Conservation (phyloP, 2,888 invertebrate genomes). For the Acanthoscelides obtectus region DNA sequence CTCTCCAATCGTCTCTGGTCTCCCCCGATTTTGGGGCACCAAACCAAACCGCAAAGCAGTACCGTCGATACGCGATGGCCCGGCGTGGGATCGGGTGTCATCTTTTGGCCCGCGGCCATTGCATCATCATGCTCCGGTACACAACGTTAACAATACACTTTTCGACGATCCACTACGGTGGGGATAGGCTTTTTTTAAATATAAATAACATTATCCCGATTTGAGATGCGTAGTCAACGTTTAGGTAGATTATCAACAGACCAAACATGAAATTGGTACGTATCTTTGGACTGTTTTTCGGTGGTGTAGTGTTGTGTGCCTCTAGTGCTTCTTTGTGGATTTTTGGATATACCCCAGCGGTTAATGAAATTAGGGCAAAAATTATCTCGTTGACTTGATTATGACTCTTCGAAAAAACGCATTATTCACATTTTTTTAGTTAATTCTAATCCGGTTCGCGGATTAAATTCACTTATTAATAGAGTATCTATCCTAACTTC, state of each 20-base stretch:
- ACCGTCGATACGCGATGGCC: too few species aligned
- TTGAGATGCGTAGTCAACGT: constrained; percentile 12
- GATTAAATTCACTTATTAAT: too few species aligned
- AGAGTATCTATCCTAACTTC: too few species aligned
- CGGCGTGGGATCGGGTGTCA: too few species aligned
- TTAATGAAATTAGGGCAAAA: not conserved
- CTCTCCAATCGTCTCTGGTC: too few species aligned
- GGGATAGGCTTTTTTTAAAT: constrained; percentile 15
- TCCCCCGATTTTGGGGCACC: not conserved
- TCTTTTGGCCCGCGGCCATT: not conserved
- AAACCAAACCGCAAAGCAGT: not conserved
- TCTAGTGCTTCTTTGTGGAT: not conserved
- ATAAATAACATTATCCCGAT: constrained; percentile 15
- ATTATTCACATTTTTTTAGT: too few species aligned
- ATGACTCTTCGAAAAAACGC: too few species aligned
- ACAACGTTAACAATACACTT: constrained; percentile 10
- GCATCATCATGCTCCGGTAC: not conserved
- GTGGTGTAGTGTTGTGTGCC: not conserved
- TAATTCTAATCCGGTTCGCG: not conserved
- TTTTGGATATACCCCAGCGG: not conserved
- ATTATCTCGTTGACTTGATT: not conserved
- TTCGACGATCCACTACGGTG: constrained; percentile 5
- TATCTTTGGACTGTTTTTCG: constrained; percentile 2
- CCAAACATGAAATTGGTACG: constrained; percentile 20
- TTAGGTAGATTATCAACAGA: constrained; percentile 7